Evolutionary conservation across 2,113 vertebrate species (phyloP), one percentile per base, ranked within the genome.

Genomic region (Proteles cristata): DNA sequence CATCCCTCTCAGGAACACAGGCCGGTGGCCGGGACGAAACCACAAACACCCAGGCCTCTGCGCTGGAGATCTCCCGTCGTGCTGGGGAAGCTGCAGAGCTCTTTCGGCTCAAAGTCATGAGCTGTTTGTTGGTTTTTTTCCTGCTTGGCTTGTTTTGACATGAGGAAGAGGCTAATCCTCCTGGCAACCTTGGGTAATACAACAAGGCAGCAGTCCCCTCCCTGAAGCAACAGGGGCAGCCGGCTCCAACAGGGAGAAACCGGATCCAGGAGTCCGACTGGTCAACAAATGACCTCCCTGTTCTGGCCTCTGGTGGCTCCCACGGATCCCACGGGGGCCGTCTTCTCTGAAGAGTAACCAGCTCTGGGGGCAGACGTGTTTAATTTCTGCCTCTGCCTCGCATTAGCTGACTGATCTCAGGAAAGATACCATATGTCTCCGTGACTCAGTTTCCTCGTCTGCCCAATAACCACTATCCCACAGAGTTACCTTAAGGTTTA

Each of bases 71-170:
- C 17, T 61, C 9, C 23, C n/a, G 28, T 81, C 43, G 65, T 21
- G 39, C 58, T 21, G 23, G 11, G 65, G 61, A 92, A 35, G 79
- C 33, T 4, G 35, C 79, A 50, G 4, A 3, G 73, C 39, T 35
- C 89, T 68, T 93, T 87, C 31, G 84, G 77, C 63, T 74, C 45
- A 69, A 93, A 92, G 35, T 90, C 85, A 48, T 43, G 76, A 76
- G 95, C 1, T 96, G 63, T 65, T 88, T 71, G 65, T 85, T 95
- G 86, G 33, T 66, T 79, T 92, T 93, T 82, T 95, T 19, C 88
- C 95, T 94, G 81, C 43, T 90, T 90, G 94, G 86, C 89, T 96
- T 97, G 82, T 96, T 97, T 93, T 84, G 91, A 96, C 85, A 95
- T 0, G 28, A 92, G 79, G 94, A 86, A 66, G 66, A 95, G 39